phyloP scores from a whole-genome alignment of 53 echinoderm and acorn worm genomes.

The Holothuria scabra region DNA sequence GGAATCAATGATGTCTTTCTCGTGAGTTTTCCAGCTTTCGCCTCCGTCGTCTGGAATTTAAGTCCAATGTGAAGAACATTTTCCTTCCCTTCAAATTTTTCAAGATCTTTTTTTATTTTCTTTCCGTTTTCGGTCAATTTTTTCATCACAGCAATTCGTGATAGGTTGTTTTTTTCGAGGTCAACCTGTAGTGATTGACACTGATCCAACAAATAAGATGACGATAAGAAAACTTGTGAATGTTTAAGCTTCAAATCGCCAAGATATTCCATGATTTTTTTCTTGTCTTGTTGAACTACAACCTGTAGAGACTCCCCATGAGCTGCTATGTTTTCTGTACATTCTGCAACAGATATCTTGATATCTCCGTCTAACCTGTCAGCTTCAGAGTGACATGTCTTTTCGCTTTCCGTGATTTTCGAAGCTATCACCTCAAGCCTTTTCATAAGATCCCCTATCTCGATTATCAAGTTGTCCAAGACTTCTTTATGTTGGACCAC shows the following conservation, averaged over 20 bases:
- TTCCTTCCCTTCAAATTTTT: no score
- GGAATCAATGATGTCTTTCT: no score
- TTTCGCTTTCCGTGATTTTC: neutral
- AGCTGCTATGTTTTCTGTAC: neutral
- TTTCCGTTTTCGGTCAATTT: no score
- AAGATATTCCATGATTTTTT: neutral
- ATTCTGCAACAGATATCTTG: neutral
- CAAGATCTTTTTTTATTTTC: no score
- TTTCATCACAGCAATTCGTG: neutral
- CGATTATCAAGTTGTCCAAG: neutral
- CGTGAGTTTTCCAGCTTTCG: no score
- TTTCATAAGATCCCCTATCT: neutral
- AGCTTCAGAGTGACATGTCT: neutral
- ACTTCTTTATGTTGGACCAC: neutral
- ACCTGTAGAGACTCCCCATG: neutral
- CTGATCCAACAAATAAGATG: neutral
- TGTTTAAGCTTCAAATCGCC: neutral
- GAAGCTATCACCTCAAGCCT: neutral
- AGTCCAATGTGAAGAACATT: no score
- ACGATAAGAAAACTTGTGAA: neutral
- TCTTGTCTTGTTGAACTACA: neutral
- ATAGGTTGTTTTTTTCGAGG: neutral
- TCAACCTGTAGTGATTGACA: neutral
- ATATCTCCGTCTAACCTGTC: neutral
- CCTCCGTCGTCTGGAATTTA: no score